Evolutionary conservation across 2,797 vertebrate genomes (phyloP).

Genomic region (Gallinago solitaria): DNA sequence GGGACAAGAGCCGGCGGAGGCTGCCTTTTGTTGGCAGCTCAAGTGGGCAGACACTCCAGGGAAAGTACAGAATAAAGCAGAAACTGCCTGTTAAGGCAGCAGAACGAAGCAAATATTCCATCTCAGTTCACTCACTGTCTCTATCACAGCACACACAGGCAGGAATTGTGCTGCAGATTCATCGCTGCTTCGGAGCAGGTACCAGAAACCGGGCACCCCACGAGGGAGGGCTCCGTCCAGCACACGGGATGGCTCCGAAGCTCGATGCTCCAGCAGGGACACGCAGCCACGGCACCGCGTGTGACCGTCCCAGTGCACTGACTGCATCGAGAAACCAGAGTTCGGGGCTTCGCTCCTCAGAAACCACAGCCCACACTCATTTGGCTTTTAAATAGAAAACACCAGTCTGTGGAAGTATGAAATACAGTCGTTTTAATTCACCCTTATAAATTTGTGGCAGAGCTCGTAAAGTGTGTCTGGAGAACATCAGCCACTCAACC

Average conservation of each 20-base stretch:
- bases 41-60: neutral
- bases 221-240: neutral
- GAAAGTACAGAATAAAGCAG: neutral
- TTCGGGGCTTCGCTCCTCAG: neutral
- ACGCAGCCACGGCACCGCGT: fast-evolving
- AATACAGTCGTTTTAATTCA: constrained; percentile 31
- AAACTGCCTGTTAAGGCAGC: neutral
- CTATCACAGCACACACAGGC: fast-evolving
- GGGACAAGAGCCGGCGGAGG: neutral
- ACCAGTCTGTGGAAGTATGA: neutral
- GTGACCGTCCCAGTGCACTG: neutral
- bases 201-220: neutral
- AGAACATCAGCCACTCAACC: constrained; percentile 14
- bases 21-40: neutral
- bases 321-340: neutral
- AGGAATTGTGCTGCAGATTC: neutral
- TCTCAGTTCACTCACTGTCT: neutral
- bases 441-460: constrained; percentile 8
- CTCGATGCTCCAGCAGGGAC: neutral
- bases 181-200: fast-evolving
- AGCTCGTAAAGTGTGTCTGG: constrained; percentile 15
- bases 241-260: fast-evolving
- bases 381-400: constrained; percentile 46
- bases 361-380: neutral
- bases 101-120: neutral